These are phyloP conservation scores for Paedocypris sp. DNA, from an alignment of 2,113 vertebrate species.

Conservation along the genomic window DNA sequence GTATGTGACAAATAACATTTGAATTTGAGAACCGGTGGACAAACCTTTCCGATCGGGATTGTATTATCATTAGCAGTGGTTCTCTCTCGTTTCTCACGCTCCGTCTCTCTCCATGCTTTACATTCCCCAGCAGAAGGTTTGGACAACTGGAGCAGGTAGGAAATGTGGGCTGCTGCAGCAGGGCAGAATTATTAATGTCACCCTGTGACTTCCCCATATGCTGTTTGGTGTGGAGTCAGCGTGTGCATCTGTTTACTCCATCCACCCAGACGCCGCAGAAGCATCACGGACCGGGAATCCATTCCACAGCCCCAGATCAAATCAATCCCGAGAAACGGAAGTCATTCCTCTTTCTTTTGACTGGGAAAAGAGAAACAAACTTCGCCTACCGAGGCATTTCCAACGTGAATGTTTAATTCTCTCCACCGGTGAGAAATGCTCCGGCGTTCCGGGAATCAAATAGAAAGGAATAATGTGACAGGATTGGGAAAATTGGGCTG, in stretches of 20 bases:
- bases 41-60: slow-evolving; percentile 46
- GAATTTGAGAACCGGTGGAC: too few species aligned
- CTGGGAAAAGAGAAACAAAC: neutral
- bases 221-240: slow-evolving; percentile 38
- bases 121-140: slow-evolving; percentile 41
- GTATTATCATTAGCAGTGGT: slow-evolving; percentile 13
- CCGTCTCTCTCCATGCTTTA: slow-evolving; percentile 20
- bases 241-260: slow-evolving; percentile 40
- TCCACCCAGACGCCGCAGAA: slow-evolving; percentile 37
- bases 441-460: slow-evolving; percentile 13
- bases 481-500: neutral
- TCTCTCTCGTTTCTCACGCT: slow-evolving; percentile 34
- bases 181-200: slow-evolving; percentile 40
- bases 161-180: slow-evolving; percentile 24
- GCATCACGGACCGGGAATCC: slow-evolving; percentile 33
- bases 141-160: slow-evolving; percentile 36
- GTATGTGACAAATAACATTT: too few species aligned
- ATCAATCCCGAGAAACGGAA: too few species aligned
- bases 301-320: neutral
- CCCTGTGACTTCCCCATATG: slow-evolving; percentile 41
- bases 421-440: neutral
- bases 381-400: neutral
- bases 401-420: slow-evolving; percentile 23
- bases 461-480: neutral
- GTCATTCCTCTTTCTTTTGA: neutral